Percentiles rank a stretch among this genome's conserved stretches.
These are phyloP conservation scores for Eupithecia centaureata DNA, from an alignment of 2,888 invertebrate species.

Conservation along the genomic window DNA sequence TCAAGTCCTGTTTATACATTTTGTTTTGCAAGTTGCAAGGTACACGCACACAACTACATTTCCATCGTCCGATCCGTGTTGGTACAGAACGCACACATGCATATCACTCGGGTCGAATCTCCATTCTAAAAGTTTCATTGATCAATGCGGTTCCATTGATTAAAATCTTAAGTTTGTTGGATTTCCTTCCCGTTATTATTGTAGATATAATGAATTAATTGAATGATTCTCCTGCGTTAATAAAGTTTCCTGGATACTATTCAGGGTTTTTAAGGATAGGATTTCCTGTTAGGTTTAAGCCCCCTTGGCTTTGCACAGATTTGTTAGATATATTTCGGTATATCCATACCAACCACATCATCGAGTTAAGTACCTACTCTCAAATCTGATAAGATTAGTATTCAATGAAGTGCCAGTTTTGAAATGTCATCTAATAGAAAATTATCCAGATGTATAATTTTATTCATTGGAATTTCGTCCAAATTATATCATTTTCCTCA, in stretches of 20 bases:
- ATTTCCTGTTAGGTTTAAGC: no score
- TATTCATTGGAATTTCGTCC: no score
- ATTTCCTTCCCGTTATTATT: not conserved
- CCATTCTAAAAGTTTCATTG: slow-evolving; percentile 79
- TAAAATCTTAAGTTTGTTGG: slow-evolving; percentile 46
- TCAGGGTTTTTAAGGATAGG: not conserved
- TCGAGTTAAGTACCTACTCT: not conserved
- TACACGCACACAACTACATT: slow-evolving; percentile 49
- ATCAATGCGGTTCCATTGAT: slow-evolving; percentile 78
- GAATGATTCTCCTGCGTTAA: not conserved
- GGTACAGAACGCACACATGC: slow-evolving; percentile 59
- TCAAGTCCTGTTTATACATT: slow-evolving; percentile 42
- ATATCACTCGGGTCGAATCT: slow-evolving; percentile 72
- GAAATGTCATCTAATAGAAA: not conserved
- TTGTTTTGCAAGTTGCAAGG: slow-evolving; percentile 42
- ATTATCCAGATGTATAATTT: no score
- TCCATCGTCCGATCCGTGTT: slow-evolving; percentile 40
- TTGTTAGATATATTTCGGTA: no score
- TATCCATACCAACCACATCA: not conserved
- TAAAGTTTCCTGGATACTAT: not conserved
- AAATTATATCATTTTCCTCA: not conserved
- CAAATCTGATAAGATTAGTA: not conserved
- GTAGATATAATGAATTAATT: not conserved
- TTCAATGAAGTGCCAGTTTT: not conserved
- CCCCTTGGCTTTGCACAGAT: no score